phyloP scores from a whole-genome alignment of 2,888 invertebrate species.

The Mythimna ferrago region DNA sequence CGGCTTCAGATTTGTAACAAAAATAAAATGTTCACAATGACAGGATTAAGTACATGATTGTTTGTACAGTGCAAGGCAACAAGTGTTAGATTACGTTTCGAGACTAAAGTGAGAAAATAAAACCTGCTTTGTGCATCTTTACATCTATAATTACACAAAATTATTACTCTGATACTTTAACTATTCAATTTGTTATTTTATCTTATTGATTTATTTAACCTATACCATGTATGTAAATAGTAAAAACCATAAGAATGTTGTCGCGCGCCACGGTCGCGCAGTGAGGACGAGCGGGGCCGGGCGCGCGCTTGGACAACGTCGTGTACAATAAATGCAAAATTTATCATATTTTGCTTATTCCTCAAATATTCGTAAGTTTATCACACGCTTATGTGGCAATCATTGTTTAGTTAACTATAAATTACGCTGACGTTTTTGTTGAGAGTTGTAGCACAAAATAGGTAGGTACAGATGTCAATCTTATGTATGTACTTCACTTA shows the following conservation, averaged over 20 bases:
- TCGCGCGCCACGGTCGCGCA: conserved; percentile 1
- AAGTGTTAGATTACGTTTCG: conserved; percentile 54
- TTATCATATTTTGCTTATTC: conserved; percentile 59
- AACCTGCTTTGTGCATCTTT: conserved; percentile 60
- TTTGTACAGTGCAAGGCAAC: conserved; percentile 62
- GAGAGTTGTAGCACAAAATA: not conserved
- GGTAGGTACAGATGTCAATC: too few species aligned
- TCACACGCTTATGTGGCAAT: conserved; percentile 51
- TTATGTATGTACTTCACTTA: too few species aligned
- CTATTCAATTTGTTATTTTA: conserved; percentile 62
- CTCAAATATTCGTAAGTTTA: conserved; percentile 52
- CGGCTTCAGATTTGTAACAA: conserved; percentile 38
- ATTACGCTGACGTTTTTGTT: conserved; percentile 21
- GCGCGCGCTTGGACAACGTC: conserved; percentile 41
- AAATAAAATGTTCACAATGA: conserved; percentile 20
- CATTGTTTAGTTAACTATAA: conserved; percentile 21
- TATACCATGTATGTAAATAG: conserved; percentile 58
- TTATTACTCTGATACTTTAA: conserved; percentile 56
- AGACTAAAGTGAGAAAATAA: conserved; percentile 48
- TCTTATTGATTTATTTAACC: conserved; percentile 59
- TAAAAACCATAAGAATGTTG: conserved; percentile 57
- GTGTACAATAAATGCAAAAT: conserved; percentile 59
- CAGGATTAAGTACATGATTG: conserved; percentile 60
- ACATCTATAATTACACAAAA: conserved; percentile 55
- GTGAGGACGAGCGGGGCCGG: not conserved